These are phyloP conservation scores for Macrotis lagotis DNA, from an alignment of 2,113 vertebrate species.

Conservation along the genomic window DNA sequence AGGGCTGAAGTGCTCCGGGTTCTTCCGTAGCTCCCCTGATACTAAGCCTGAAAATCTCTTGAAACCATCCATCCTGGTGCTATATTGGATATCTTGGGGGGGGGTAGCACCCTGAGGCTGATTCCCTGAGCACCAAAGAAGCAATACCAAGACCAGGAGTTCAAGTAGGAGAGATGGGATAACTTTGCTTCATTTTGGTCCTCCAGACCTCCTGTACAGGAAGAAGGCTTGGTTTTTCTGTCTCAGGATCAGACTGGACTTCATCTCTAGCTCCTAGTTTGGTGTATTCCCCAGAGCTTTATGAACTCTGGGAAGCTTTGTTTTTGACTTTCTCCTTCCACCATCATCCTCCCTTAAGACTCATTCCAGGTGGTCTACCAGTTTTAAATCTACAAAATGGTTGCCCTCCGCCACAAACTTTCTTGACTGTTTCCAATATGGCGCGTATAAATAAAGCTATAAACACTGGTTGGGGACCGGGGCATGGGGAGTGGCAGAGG, in stretches of 20 bases:
- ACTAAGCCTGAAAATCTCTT: too few species aligned
- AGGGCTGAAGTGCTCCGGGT: neutral
- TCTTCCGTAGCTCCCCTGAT: too few species aligned
- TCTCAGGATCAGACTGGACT: too few species aligned
- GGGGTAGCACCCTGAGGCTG: neutral
- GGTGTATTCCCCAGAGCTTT: neutral
- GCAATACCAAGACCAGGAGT: neutral
- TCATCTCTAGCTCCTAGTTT: too few species aligned
- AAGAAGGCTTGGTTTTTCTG: too few species aligned
- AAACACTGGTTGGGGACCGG: neutral
- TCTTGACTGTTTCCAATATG: neutral
- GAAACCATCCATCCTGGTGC: too few species aligned
- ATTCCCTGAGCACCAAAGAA: neutral
- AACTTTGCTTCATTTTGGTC: neutral
- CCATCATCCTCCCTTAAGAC: too few species aligned
- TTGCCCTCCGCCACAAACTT: neutral
- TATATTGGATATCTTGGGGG: neutral
- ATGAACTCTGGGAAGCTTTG: neutral
- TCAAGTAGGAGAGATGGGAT: neutral
- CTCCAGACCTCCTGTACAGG: too few species aligned
- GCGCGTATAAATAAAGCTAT: neutral
- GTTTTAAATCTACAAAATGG: neutral
- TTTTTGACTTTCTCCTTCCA: neutral
- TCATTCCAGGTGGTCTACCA: neutral
- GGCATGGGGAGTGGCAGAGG: neutral